phyloP scores from a whole-genome alignment of 2,113 vertebrate species.

The Donacobius atricapilla region DNA sequence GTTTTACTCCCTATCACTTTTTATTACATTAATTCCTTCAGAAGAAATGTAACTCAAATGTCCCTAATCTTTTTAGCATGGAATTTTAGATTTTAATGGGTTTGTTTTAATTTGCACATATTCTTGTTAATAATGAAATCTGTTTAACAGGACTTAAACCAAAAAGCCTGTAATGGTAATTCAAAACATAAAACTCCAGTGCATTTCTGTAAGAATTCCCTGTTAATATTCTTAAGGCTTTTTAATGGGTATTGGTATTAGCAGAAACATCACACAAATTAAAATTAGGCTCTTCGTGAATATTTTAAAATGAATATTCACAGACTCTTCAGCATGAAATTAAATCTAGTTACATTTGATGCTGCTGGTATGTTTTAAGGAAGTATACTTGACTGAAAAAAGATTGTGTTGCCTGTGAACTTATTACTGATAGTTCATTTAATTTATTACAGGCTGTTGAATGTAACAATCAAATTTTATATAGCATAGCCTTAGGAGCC shows the following conservation, averaged over 20 bases:
- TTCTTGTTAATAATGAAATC: conserved; percentile 76
- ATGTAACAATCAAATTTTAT: conserved; percentile 24
- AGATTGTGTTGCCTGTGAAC: conserved; percentile 17
- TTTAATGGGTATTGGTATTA: conserved; percentile 68
- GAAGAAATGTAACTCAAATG: conserved; percentile 14
- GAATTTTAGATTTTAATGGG: conserved; percentile 66
- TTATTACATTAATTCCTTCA: conserved; percentile 21
- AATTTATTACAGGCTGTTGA: conserved; percentile 1
- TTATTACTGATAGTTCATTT: conserved; percentile 42
- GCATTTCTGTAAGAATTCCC: conserved; percentile 65
- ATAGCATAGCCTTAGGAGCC: background rate
- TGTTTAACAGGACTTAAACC: conserved; percentile 72
- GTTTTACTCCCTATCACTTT: background rate
- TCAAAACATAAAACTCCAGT: conserved; percentile 70
- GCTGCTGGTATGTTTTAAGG: conserved; percentile 32
- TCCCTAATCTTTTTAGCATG: conserved; percentile 47
- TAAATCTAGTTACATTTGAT: conserved; percentile 32
- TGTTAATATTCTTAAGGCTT: conserved; percentile 75
- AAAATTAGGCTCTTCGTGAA: conserved; percentile 74
- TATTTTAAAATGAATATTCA: conserved; percentile 72
- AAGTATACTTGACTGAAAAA: conserved; percentile 5
- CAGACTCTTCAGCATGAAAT: conserved; percentile 56
- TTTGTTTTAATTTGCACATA: conserved; percentile 73
- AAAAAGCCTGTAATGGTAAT: conserved; percentile 74
- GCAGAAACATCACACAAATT: conserved; percentile 75